These are phyloP conservation scores for Drosophila ustulata DNA, from an alignment of 2,888 invertebrate species.

Conservation along the genomic window DNA sequence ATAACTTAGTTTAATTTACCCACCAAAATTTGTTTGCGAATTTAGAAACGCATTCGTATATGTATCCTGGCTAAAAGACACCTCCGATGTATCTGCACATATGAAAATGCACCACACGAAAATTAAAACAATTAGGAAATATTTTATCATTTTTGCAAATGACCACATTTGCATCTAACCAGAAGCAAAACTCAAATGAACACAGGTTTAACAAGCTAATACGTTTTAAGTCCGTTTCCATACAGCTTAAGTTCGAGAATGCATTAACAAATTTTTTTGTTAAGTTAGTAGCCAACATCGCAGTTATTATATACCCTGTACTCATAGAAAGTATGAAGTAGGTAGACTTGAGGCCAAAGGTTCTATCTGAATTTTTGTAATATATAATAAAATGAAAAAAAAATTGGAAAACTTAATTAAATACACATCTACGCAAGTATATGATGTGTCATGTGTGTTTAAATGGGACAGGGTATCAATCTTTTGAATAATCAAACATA, in stretches of 20 bases:
- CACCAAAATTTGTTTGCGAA: constrained; percentile 73
- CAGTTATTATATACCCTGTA: constrained; percentile 15
- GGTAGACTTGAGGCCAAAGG: too few species aligned
- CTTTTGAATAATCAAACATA: neutral
- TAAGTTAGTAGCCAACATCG: constrained; percentile 2
- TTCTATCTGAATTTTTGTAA: too few species aligned
- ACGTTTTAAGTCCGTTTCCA: constrained; percentile 34
- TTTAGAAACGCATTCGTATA: constrained; percentile 80
- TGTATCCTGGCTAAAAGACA: constrained; percentile 67
- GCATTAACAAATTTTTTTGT: constrained; percentile 7
- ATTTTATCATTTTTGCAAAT: constrained; percentile 33
- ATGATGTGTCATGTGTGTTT: neutral
- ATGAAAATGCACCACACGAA: constrained; percentile 3
- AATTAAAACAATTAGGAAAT: constrained; percentile 19
- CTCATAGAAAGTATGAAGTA: neutral
- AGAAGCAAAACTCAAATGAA: constrained; percentile 46
- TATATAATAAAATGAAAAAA: too few species aligned
- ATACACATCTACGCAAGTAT: too few species aligned
- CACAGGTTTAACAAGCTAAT: constrained; percentile 23
- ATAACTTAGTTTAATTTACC: constrained; percentile 32
- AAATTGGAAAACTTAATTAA: too few species aligned
- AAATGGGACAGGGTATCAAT: neutral
- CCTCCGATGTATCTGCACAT: constrained; percentile 27
- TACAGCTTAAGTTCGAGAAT: constrained; percentile 15
- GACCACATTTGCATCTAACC: constrained; percentile 15